Percentiles rank a stretch among this genome's conserved stretches.
These are phyloP conservation scores for Semnornis frantzii DNA, from an alignment of 2,113 vertebrate species.

Conservation along the genomic window DNA sequence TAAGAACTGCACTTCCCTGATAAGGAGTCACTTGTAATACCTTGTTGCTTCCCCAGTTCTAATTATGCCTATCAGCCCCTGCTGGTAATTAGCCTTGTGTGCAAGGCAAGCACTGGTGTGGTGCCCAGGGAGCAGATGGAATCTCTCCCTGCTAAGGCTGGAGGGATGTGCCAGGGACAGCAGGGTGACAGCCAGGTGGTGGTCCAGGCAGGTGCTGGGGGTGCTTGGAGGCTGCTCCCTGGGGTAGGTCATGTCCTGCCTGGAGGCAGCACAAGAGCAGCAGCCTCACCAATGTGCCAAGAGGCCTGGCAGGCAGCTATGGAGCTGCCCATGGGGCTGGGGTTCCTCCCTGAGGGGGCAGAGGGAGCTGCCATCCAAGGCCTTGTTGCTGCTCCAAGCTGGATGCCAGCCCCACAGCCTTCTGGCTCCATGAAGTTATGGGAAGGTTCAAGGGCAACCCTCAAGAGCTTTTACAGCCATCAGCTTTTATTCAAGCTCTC, in stretches of 20 bases:
- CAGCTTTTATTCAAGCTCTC: background rate
- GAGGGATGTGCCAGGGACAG: background rate
- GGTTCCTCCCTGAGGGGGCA: background rate
- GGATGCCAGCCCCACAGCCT: background rate
- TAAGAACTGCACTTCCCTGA: background rate
- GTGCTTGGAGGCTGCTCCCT: background rate
- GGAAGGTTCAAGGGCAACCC: background rate
- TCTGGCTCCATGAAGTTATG: background rate
- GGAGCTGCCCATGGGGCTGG: background rate
- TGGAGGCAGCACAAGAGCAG: background rate
- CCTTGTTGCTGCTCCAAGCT: background rate
- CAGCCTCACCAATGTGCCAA: fast-evolving
- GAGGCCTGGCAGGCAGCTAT: fast-evolving
- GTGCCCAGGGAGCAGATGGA: background rate
- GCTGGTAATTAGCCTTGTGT: background rate
- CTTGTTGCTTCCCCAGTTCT: background rate
- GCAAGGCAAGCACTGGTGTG: background rate
- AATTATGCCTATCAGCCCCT: background rate
- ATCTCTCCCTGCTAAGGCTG: background rate
- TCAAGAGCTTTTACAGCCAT: background rate
- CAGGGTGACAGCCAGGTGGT: background rate
- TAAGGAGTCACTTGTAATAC: background rate
- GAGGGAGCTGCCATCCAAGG: background rate
- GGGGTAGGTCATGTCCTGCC: fast-evolving
- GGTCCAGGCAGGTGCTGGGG: fast-evolving